phyloP scores from a whole-genome alignment of 2,797 vertebrate genomes.

The Megalops cyprinoides region DNA sequence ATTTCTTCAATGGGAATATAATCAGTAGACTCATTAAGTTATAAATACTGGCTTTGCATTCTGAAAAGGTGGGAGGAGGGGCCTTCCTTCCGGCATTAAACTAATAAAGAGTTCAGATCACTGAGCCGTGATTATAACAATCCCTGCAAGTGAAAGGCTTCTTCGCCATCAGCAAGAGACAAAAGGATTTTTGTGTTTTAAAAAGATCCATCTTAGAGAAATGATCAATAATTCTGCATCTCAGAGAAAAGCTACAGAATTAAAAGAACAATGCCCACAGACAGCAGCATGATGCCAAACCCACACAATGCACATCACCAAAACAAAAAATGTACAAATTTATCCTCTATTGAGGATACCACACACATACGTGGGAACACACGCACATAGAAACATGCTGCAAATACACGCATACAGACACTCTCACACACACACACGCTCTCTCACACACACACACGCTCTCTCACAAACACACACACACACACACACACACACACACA shows the following conservation, averaged over 20 bases:
- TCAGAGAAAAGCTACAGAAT: neutral
- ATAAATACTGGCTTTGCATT: neutral
- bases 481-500: constrained; percentile 12
- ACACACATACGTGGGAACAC: too few species aligned
- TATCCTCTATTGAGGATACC: too few species aligned
- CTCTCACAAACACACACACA: neutral
- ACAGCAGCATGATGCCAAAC: constrained; percentile 48
- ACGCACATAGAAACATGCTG: constrained; percentile 35
- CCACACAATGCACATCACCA: too few species aligned
- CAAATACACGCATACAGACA: constrained; percentile 24
- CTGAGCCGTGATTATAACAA: neutral
- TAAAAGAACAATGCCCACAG: too few species aligned
- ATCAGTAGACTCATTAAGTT: neutral
- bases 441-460: constrained; percentile 32
- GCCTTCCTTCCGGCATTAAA: neutral
- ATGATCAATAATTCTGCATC: neutral
- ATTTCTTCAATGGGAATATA: neutral
- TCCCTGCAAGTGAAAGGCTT: neutral
- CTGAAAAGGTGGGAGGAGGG: neutral
- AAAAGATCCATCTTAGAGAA: neutral
- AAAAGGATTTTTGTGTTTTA: neutral
- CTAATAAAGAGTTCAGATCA: neutral
- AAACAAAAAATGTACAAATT: too few species aligned
- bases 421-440: constrained; percentile 24
- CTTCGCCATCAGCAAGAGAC: neutral